A percentile compares a stretch with the other conserved stretches of the same genome.
Conservation (phyloP, 37 sponge, comb jelly and placozoan genomes). For the Aplysina aerophoba region DNA sequence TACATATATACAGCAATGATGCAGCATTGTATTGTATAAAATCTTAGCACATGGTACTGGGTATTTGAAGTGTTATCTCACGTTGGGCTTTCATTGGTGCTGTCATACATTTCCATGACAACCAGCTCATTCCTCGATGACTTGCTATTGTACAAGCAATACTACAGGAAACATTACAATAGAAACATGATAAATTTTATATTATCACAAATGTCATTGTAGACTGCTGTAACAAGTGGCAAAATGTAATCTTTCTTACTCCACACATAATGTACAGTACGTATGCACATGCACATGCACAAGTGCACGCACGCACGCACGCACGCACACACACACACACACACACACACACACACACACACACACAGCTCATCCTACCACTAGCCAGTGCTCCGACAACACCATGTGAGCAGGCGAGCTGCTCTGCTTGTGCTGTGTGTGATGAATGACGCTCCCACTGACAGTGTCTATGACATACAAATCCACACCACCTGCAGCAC, state of each 20-base stretch:
- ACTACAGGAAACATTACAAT: slow-evolving; percentile 38
- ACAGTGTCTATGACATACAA: slow-evolving; percentile 87
- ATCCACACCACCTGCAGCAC: slow-evolving; percentile 43
- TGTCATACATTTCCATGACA: slow-evolving; percentile 82
- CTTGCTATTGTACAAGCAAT: slow-evolving; percentile 63
- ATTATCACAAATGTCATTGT: too few relatives aligned
- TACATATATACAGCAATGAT: too few relatives aligned
- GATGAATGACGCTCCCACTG: slow-evolving; percentile 79
- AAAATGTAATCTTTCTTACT: too few relatives aligned
- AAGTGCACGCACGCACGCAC: neutral
- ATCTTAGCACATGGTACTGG: neutral
- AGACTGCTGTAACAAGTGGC: too few relatives aligned
- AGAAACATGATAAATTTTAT: neutral
- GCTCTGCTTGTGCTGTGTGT: slow-evolving; percentile 72
- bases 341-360: slow-evolving; percentile 31
- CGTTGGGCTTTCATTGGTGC: slow-evolving; percentile 41
- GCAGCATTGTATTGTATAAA: neutral
- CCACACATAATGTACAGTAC: too few relatives aligned
- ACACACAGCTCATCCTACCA: slow-evolving; percentile 53
- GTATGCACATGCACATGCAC: neutral
- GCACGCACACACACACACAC: neutral
- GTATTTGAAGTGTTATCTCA: slow-evolving; percentile 16
- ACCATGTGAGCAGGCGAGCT: slow-evolving; percentile 82
- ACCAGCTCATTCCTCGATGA: slow-evolving; percentile 69
- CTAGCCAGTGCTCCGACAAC: slow-evolving; percentile 93